A percentile compares a stretch with the other conserved stretches of the same genome.
These are phyloP conservation scores for Galagoides demidoff DNA, from an alignment of 2,797 vertebrate genomes.

Conservation along the genomic window DNA sequence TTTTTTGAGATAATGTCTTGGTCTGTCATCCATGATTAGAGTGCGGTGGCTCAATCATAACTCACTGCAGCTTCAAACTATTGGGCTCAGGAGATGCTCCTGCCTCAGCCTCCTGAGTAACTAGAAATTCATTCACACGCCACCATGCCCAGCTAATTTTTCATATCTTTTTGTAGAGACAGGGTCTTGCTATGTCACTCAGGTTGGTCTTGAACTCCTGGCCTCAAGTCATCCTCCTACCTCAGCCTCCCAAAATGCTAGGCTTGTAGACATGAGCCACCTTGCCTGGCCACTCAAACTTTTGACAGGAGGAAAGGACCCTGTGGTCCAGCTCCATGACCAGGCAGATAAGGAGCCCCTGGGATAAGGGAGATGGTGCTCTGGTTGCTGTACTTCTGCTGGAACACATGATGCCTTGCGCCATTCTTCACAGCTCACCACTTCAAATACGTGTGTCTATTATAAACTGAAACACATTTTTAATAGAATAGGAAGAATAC, in stretches of 20 bases:
- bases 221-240: not conserved
- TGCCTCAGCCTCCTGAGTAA: not conserved
- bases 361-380: not conserved
- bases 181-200: not conserved
- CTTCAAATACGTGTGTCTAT: not conserved
- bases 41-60: not conserved
- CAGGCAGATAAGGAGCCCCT: not conserved
- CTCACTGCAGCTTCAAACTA: not conserved
- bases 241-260: not conserved
- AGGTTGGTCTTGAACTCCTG: not conserved
- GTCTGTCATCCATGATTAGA: not conserved
- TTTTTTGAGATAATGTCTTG: not conserved
- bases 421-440: not conserved
- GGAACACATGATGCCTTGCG: not conserved
- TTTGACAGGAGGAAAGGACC: not conserved
- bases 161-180: not conserved
- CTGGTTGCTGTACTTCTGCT: not conserved
- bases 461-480: slow-evolving; percentile 38
- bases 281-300: not conserved
- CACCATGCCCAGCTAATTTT: not conserved
- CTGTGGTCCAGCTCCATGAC: not conserved
- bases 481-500: not conserved
- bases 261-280: not conserved
- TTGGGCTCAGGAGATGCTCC: not conserved
- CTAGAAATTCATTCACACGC: not conserved